Evolutionary conservation across 2,113 vertebrate species (phyloP), one percentile per base, ranked within the genome.

Genomic region (Bubo scandiacus): DNA sequence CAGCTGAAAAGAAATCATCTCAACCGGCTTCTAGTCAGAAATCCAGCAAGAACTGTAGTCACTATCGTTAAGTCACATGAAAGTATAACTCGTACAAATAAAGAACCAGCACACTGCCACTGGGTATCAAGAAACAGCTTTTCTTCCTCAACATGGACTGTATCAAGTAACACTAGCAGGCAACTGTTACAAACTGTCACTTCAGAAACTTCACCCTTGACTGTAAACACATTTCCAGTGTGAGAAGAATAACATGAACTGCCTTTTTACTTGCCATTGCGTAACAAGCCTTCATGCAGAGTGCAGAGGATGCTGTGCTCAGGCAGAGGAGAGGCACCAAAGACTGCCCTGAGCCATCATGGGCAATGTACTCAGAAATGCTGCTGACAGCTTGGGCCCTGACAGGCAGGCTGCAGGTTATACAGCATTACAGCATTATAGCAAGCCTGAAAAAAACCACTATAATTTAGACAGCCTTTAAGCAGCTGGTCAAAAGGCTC

Each of bases 281-380:
- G 0, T 26, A 83, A n/a, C 36, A 54, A 43, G 34, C 10, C n/a
- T 83, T 83, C 63, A 22, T 0, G 15, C 0, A 12, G 67, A 68
- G 19, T 1, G 16, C 38, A 22, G 23, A 63, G 52, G 54, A 61
- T 15, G 11, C 7, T 4, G 26, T 4, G 27, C 23, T 66, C 23
- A 63, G 74, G 74, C 30, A 75, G 26, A 72, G 54, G 68, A 75
- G 26, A 72, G 54, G 68, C 32, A 63, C 34, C 21, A 10, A 40
- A 83, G 36, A n/a, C 22, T 2, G 2, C 4, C n/a, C 27, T 36
- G 26, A 22, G 20, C 11, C 52, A 42, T 10, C 43, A 32, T 0
- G 9, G 55, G n/a, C 43, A 15, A 29, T 0, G 2, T 9, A 3
- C 47, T 47, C 29, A 58, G 22, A 68, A 58, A 81, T 5, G 8